Percentiles rank a stretch among this genome's conserved stretches.
Evolutionary conservation across 2,797 vertebrate species (phyloP).

Genomic region (Anisognathus igniventris): DNA sequence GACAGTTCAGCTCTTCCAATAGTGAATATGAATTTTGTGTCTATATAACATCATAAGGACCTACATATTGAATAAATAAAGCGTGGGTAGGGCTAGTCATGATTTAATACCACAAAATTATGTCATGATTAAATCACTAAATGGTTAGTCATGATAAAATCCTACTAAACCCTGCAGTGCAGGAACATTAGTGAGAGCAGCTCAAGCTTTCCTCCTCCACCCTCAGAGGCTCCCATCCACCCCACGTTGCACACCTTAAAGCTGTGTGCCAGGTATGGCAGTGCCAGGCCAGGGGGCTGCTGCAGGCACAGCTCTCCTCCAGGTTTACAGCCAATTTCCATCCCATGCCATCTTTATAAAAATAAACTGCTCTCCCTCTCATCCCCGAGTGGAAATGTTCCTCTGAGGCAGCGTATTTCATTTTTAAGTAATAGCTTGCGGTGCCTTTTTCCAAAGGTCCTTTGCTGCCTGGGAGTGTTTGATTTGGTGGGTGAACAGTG

Average conservation of each 20-base stretch:
- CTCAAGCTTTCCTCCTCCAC: not conserved
- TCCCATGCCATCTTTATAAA: not conserved
- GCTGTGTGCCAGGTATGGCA: not conserved
- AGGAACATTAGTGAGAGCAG: not conserved
- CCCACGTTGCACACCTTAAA: accelerated
- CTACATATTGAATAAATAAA: conserved; percentile 7
- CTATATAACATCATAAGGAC: not conserved
- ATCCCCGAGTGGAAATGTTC: not conserved
- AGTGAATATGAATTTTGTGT: not conserved
- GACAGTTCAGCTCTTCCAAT: not conserved
- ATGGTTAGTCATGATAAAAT: not conserved
- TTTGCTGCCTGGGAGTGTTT: not conserved
- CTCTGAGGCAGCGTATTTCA: not conserved
- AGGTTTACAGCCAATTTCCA: not conserved
- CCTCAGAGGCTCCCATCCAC: not conserved
- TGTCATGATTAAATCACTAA: not conserved
- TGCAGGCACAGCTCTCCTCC: not conserved
- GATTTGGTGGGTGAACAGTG: conserved; percentile 68
- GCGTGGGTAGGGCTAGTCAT: not conserved
- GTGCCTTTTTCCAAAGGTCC: not conserved
- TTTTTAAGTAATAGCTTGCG: not conserved
- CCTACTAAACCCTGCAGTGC: not conserved
- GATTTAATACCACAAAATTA: conserved; percentile 11
- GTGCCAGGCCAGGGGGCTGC: accelerated
- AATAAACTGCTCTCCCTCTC: not conserved